Base-by-base conservation (phyloP, 2,797 vertebrate genomes). In the Centropyge bicolor region DNA sequence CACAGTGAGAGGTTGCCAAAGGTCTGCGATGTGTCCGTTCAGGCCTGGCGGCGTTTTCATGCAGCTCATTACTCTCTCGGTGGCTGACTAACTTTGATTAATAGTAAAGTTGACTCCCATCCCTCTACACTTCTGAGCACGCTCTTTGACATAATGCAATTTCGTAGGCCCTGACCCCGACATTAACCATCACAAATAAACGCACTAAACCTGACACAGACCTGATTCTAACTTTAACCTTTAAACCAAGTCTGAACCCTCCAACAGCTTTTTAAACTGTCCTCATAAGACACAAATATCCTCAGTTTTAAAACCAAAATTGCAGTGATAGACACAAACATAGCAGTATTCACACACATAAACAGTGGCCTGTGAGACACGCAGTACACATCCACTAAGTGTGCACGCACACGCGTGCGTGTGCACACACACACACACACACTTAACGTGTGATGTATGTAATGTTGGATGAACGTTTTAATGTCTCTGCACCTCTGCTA, bases 1-100 rank as follows among this genome's bases (percentile, higher is more conserved):
- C 20, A n/a, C n/a, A 13, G 24, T 2, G 2, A 17, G 35, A n/a
- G 13, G 13, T 8, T 46, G 22, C n/a, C 40, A 43, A 56, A n/a
- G 46, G 46, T 35, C 22, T 74, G 64, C 27, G n/a, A 56, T 12
- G 45, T 61, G 57, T 84, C 3, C 4, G 12, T 17, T 45, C 41
- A 51, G 27, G 66, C 72, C 86, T 86, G 86, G 62, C 59, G 59
- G 27, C 6, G 76, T 86, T 85, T 70, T 35, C 22, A 16, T 17
- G 51, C 80, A 65, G 71, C 55, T 85, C 84, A 70, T 83, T 78
- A 76, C 65, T 22, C 40, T 1, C 56, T 51, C 22, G n/a, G 24
- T 3, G 14, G 46, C n/a, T 70, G n/a, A n/a, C n/a, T n/a, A n/a
- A n/a, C n/a, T n/a, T n/a, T n/a, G n/a, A n/a, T n/a, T n/a, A n/a